Evolutionary conservation across 2,113 vertebrate species (phyloP).

Genomic region (Neomonachus schauinslandi): DNA sequence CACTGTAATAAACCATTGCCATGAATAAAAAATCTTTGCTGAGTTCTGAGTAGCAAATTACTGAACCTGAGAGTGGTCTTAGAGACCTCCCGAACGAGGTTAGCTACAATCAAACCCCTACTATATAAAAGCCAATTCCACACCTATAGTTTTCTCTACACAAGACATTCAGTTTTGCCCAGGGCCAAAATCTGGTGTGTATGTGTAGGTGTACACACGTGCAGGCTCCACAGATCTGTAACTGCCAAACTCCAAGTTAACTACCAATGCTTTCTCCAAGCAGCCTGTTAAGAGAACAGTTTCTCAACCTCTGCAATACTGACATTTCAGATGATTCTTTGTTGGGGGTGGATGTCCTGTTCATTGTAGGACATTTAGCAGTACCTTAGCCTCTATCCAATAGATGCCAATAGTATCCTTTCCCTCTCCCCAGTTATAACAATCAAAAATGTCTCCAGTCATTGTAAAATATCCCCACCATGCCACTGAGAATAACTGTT

Average conservation of each 20-base stretch:
- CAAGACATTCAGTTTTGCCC: neutral
- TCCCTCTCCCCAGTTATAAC: neutral
- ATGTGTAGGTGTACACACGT: neutral
- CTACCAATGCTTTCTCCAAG: neutral
- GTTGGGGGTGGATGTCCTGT: neutral
- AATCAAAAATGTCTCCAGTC: neutral
- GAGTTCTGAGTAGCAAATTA: neutral
- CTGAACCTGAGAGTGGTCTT: neutral
- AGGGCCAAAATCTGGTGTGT: neutral
- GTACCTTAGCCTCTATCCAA: neutral
- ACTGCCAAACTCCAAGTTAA: neutral
- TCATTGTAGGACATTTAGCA: neutral
- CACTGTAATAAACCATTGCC: neutral
- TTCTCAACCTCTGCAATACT: neutral
- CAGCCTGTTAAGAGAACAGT: neutral
- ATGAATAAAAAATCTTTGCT: neutral
- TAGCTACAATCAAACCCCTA: neutral
- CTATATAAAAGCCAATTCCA: neutral
- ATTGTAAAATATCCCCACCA: neutral
- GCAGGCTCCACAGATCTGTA: neutral
- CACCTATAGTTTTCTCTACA: neutral
- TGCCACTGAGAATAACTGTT: neutral
- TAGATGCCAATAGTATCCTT: neutral
- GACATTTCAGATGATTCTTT: neutral
- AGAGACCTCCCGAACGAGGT: neutral